Evolutionary conservation across 2,113 vertebrate genomes (phyloP), one percentile per base, ranked within the genome.

Genomic region (Silurus asotus): DNA sequence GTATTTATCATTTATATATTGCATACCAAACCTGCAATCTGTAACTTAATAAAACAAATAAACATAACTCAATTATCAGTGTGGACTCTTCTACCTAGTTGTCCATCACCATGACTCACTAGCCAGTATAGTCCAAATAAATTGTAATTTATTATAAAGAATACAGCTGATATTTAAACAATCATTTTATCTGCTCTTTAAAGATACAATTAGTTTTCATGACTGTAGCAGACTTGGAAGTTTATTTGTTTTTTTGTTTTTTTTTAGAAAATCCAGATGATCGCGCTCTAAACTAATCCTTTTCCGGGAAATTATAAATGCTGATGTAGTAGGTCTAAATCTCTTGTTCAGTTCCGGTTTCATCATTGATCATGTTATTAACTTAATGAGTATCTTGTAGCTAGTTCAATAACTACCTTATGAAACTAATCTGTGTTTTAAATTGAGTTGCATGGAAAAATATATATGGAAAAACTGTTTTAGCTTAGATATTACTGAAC

Each of bases 311-410:
- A 48, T n/a, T 72, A 58, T 74, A 75, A 45, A n/a, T 10, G 17
- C n/a, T 28, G 45, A n/a, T 56, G 62, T 49, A 49, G 20, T 61
- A 45, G 51, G 45, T 70, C 58, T 15, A 17, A 28, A 11, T 56
- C 61, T 74, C 6, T 9, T 72, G 28, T 78, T 55, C 69, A 58
- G 55, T 13, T 53, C 94, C 94, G 59, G 94, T 95, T 95, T 95
- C 93, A 94, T 94, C 95, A 95, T 95, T 95, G 95, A 95, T 95
- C 94, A 94, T 94, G 94, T 94, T 94, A 93, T 92, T 94, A 93
- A 95, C 95, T 95, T 95, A 94, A 95, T 95, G 93, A 94, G 93
- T 93, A 94, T 95, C 92, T 95, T 95, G 94, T 95, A 94, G 94
- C 93, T 93, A 94, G 58, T 45, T 67, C n/a, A 75, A 49, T 77